Conservation (phyloP, 2,113 vertebrate genomes). For the Oryctolagus cuniculus region DNA sequence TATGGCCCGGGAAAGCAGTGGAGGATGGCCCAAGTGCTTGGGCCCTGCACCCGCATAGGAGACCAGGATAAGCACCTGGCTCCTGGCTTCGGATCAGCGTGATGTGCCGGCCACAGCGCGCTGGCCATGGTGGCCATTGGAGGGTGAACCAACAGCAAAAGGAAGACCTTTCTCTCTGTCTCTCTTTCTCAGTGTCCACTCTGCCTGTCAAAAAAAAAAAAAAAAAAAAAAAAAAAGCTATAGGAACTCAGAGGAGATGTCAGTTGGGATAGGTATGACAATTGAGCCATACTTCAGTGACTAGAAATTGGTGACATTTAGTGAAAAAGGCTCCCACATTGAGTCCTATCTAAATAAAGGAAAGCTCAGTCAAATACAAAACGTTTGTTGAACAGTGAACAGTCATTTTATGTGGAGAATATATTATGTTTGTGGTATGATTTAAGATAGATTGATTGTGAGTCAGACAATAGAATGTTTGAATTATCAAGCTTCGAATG, state of each 20-base stretch:
- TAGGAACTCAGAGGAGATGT: neutral
- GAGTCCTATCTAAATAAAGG: neutral
- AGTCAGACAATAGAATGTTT: neutral
- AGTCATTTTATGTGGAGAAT: neutral
- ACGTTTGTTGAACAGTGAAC: neutral
- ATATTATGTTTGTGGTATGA: neutral
- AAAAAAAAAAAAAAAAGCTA: too few species aligned
- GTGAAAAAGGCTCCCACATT: neutral
- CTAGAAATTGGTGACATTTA: neutral
- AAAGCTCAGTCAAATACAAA: neutral
- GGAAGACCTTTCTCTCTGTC: too few species aligned
- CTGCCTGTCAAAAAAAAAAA: too few species aligned
- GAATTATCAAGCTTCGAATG: neutral
- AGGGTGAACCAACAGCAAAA: too few species aligned
- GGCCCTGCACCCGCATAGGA: too few species aligned
- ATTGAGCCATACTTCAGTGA: neutral
- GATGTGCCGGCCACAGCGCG: too few species aligned
- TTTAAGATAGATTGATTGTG: neutral
- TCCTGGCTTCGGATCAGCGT: too few species aligned
- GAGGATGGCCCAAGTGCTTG: too few species aligned
- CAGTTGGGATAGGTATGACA: neutral
- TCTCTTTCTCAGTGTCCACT: too few species aligned
- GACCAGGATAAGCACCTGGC: too few species aligned
- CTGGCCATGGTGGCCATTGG: too few species aligned
- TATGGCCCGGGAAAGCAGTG: too few species aligned